A percentile compares a stretch with the other conserved stretches of the same genome.
Evolutionary conservation across 2,888 invertebrate species (phyloP).

Genomic region (Orchesella flavescens): DNA sequence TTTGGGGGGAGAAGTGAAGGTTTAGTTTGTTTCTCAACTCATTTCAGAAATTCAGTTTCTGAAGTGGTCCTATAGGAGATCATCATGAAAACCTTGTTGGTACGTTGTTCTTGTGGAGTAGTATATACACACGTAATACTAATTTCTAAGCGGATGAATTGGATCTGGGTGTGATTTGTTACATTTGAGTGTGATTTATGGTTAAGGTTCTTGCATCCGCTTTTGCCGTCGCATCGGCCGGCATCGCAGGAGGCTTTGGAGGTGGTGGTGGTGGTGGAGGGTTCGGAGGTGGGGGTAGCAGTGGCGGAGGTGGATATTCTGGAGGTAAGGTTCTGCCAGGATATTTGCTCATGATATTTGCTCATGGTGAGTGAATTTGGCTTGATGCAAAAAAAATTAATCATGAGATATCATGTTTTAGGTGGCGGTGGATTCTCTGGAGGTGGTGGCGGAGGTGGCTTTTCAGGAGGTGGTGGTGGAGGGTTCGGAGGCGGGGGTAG

Average conservation of each 20-base stretch:
- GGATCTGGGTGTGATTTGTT: neutral
- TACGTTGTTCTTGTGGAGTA: constrained; percentile 22
- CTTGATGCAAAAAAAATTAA: too few relatives aligned
- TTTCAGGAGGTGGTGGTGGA: neutral
- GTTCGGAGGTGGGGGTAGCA: constrained; percentile 14
- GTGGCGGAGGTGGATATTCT: constrained; percentile 36
- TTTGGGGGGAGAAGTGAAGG: constrained; percentile 24
- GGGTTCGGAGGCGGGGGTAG: constrained; percentile 24
- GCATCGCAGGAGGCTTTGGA: constrained; percentile 62
- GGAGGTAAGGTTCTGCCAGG: constrained; percentile 31
- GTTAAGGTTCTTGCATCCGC: constrained; percentile 65
- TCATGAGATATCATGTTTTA: too few relatives aligned
- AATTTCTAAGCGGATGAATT: neutral
- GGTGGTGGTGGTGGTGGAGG: constrained; percentile 48
- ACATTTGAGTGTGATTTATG: constrained; percentile 4
- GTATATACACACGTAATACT: neutral
- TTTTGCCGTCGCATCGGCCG: constrained; percentile 60
- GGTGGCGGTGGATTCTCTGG: constrained; percentile 42
- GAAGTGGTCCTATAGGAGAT: constrained; percentile 22
- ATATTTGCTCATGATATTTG: neutral
- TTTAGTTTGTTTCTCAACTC: constrained; percentile 6
- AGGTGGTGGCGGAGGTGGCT: constrained; percentile 23
- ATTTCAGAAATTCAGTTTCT: constrained; percentile 45
- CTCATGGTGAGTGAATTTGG: neutral
- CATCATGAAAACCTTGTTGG: constrained; percentile 58